These are phyloP conservation scores for Falco rusticolus DNA, from an alignment of 2,797 vertebrate species.

Conservation along the genomic window DNA sequence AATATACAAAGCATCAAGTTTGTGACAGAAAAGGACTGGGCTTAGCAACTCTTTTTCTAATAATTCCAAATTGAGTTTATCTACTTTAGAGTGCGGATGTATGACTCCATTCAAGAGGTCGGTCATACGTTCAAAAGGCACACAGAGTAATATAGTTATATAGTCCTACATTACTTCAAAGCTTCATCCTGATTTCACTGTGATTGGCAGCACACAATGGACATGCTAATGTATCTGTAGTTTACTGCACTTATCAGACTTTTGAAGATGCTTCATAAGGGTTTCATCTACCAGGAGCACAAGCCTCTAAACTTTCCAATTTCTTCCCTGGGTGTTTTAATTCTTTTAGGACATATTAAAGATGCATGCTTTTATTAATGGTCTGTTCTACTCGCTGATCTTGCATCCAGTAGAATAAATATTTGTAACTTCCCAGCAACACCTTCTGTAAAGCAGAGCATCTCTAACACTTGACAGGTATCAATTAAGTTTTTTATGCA, in stretches of 20 bases:
- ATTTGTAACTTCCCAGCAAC: not conserved
- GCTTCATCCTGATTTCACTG: not conserved
- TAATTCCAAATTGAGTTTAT: not conserved
- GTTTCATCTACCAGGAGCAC: not conserved
- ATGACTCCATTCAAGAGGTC: not conserved
- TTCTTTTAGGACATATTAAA: not conserved
- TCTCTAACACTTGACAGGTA: not conserved
- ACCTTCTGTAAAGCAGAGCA: not conserved
- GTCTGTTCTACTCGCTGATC: not conserved
- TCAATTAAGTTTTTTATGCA: not conserved
- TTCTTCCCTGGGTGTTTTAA: not conserved
- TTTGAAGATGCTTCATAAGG: not conserved
- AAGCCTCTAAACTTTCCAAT: not conserved
- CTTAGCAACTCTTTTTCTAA: not conserved
- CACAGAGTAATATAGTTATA: not conserved
- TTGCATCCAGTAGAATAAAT: not conserved
- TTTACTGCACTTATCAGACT: not conserved
- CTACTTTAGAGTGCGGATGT: not conserved
- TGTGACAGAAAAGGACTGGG: not conserved
- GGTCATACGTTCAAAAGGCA: not conserved
- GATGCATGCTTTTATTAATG: not conserved
- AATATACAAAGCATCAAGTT: not conserved
- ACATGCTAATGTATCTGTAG: not conserved
- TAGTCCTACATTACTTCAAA: not conserved
- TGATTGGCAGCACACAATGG: not conserved